Conservation (phyloP, 1,140 invertebrate genomes). For the Grapholita molesta region DNA sequence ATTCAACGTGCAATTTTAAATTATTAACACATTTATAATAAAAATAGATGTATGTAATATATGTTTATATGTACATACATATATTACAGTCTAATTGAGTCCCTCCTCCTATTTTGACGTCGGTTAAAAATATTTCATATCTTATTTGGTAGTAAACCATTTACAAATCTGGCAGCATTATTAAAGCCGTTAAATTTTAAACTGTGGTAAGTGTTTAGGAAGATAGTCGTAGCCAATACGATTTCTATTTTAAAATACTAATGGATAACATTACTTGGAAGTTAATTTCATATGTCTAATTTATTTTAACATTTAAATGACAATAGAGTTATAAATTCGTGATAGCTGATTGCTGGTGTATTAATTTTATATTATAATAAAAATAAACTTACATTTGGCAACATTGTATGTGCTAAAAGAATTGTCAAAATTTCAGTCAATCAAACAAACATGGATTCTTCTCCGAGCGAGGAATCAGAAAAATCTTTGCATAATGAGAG, state of each 20-base stretch:
- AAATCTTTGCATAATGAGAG: constrained; percentile 51
- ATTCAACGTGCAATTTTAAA: too few relatives aligned
- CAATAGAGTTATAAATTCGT: too few relatives aligned
- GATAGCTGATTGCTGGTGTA: not conserved
- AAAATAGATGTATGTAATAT: too few relatives aligned
- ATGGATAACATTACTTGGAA: not conserved
- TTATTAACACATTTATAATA: too few relatives aligned
- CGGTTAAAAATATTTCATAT: not conserved
- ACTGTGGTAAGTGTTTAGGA: not conserved
- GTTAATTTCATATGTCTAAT: too few relatives aligned
- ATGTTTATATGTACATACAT: too few relatives aligned
- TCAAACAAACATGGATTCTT: constrained; percentile 73
- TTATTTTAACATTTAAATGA: too few relatives aligned
- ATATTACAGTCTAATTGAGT: too few relatives aligned
- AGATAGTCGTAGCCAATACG: not conserved
- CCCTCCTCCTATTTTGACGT: too few relatives aligned
- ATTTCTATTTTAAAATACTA: not conserved
- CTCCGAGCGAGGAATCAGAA: constrained; percentile 44
- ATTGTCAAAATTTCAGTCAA: constrained; percentile 59
- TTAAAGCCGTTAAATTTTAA: not conserved
- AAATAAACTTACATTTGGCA: constrained; percentile 24
- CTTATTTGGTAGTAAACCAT: not conserved
- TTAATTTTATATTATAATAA: not conserved
- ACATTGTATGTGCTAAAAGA: constrained; percentile 29
- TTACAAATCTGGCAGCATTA: not conserved